phyloP scores from a whole-genome alignment of 2,113 vertebrate species.

The Baryphthengus martii region DNA sequence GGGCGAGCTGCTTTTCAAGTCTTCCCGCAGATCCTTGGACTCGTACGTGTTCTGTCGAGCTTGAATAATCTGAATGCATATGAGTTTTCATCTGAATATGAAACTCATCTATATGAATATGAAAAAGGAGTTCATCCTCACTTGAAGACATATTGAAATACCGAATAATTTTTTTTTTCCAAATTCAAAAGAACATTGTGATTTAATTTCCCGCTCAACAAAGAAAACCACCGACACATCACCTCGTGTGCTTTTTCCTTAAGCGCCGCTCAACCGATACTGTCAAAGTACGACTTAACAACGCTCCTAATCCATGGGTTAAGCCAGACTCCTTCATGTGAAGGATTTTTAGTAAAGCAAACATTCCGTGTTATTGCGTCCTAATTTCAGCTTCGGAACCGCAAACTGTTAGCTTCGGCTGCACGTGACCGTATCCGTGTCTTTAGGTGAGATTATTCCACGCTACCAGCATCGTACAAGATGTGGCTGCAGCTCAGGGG shows the following conservation, averaged over 20 bases:
- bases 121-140: slow-evolving; percentile 22
- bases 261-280: background rate
- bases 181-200: slow-evolving; percentile 18
- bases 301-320: background rate
- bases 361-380: background rate
- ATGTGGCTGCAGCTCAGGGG: background rate
- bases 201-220: slow-evolving; percentile 14
- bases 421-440: background rate
- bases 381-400: background rate
- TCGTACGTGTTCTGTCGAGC: background rate
- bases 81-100: slow-evolving; percentile 38
- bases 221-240: slow-evolving; percentile 6
- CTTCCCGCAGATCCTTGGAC: slow-evolving; percentile 23
- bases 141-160: slow-evolving; percentile 3
- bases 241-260: background rate
- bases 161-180: background rate
- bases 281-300: background rate
- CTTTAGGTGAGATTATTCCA: background rate
- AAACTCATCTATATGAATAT: slow-evolving; percentile 20
- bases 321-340: background rate
- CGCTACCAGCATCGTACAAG: background rate
- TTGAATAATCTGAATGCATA: slow-evolving; percentile 20
- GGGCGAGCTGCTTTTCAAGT: background rate
- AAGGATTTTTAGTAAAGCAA: background rate
- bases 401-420: background rate